These are phyloP conservation scores for Periplaneta americana DNA, from an alignment of 1,140 invertebrate species.

Conservation along the genomic window DNA sequence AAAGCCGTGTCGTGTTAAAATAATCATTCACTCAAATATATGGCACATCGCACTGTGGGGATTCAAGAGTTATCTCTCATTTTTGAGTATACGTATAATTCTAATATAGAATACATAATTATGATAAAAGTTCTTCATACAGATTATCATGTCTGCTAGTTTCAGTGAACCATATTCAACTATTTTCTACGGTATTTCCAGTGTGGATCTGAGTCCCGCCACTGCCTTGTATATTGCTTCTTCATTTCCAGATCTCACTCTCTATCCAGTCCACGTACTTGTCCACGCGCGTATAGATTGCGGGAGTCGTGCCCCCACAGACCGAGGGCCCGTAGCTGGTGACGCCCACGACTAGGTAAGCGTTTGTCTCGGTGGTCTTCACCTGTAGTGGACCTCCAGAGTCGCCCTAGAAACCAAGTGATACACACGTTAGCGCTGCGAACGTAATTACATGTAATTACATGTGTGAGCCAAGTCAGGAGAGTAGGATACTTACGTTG, in stretches of 20 bases:
- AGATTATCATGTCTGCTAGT: too few relatives aligned
- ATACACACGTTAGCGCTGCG: neutral
- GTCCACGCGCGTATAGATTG: neutral
- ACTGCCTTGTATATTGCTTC: too few relatives aligned
- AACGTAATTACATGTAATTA: neutral
- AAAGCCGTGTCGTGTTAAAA: too few relatives aligned
- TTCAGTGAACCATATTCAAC: too few relatives aligned
- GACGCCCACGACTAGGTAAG: neutral
- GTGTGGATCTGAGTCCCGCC: too few relatives aligned
- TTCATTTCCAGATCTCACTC: neutral
- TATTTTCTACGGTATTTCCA: too few relatives aligned
- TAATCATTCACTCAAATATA: too few relatives aligned
- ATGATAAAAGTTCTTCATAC: too few relatives aligned
- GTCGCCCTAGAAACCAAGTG: neutral
- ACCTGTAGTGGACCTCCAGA: neutral
- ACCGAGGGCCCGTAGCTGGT: neutral
- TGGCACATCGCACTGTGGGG: too few relatives aligned
- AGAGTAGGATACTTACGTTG: neutral
- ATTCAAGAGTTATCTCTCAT: too few relatives aligned
- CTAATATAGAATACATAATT: too few relatives aligned
- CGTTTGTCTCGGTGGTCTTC: neutral
- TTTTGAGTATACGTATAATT: too few relatives aligned
- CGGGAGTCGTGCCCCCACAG: neutral
- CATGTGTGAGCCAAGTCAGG: neutral
- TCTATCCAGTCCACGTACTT: neutral